phyloP scores from a whole-genome alignment of 2,797 vertebrate genomes.

The Anguilla marmorata region DNA sequence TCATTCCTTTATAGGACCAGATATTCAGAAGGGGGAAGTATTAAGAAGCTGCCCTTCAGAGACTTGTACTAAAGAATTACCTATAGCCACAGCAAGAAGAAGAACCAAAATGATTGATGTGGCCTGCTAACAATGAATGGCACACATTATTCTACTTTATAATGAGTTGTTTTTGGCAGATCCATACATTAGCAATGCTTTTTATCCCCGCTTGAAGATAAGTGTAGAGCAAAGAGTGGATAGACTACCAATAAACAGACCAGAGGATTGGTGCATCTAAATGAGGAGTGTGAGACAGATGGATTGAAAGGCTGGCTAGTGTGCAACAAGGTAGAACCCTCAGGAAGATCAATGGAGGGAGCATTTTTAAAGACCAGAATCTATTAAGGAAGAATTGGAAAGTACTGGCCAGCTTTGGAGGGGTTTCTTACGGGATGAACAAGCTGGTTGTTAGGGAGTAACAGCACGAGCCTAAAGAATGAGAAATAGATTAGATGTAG shows the following conservation, averaged over 20 bases:
- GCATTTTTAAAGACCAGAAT: conserved; percentile 31
- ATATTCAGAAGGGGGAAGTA: neutral
- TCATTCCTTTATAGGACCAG: conserved; percentile 5
- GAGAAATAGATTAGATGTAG: conserved; percentile 40
- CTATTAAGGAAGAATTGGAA: conserved; percentile 31
- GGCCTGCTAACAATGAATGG: conserved; percentile 38
- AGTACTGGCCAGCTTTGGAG: conserved; percentile 14
- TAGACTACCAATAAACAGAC: conserved; percentile 28
- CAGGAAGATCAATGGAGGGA: conserved; percentile 42
- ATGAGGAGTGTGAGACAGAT: conserved; percentile 29
- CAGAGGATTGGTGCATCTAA: neutral
- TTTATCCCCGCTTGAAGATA: conserved; percentile 33
- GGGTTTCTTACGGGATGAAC: conserved; percentile 12
- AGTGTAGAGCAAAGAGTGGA: conserved; percentile 27
- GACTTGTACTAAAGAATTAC: conserved; percentile 56
- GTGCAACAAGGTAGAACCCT: conserved; percentile 25
- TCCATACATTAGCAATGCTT: conserved; percentile 28
- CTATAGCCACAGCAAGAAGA: conserved; percentile 53
- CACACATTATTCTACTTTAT: conserved; percentile 43
- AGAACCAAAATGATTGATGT: conserved; percentile 34
- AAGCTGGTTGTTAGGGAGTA: conserved; percentile 9
- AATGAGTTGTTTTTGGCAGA: conserved; percentile 18
- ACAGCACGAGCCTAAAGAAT: conserved; percentile 43
- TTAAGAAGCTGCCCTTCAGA: conserved; percentile 41
- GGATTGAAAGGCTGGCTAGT: conserved; percentile 38